These are phyloP conservation scores for Oreochromis grahami DNA, from an alignment of 2,797 vertebrate species.

Conservation along the genomic window DNA sequence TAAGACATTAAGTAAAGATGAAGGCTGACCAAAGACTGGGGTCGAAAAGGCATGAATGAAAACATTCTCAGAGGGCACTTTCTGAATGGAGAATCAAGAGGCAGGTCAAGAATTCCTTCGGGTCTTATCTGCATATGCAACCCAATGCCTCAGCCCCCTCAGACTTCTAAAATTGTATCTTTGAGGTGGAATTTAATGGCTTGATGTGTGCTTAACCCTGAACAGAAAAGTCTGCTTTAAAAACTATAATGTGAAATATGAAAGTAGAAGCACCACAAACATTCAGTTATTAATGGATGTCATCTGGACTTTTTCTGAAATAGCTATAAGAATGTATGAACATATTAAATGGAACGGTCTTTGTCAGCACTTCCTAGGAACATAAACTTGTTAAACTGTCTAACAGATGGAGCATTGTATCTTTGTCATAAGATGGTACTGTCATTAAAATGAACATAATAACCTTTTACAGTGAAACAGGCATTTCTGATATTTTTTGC, in stretches of 20 bases:
- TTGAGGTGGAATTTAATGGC: background rate
- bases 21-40: background rate
- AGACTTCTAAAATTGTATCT: background rate
- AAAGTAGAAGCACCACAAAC: background rate
- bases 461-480: background rate
- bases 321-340: background rate
- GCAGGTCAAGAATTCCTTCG: conserved; percentile 1
- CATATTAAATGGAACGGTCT: background rate
- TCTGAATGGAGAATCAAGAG: conserved; percentile 1
- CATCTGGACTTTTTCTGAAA: background rate
- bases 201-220: background rate
- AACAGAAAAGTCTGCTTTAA: background rate
- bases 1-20: conserved; percentile 15
- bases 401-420: background rate
- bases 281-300: background rate
- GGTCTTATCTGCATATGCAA: conserved; percentile 29
- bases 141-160: background rate
- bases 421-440: background rate
- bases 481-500: background rate
- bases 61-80: conserved; percentile 6
- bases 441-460: background rate
- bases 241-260: background rate
- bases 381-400: background rate
- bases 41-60: conserved; percentile 12
- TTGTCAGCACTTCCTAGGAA: background rate